Base-by-base conservation (phyloP, 2,797 vertebrate species). In the Arnoldichthys spilopterus region DNA sequence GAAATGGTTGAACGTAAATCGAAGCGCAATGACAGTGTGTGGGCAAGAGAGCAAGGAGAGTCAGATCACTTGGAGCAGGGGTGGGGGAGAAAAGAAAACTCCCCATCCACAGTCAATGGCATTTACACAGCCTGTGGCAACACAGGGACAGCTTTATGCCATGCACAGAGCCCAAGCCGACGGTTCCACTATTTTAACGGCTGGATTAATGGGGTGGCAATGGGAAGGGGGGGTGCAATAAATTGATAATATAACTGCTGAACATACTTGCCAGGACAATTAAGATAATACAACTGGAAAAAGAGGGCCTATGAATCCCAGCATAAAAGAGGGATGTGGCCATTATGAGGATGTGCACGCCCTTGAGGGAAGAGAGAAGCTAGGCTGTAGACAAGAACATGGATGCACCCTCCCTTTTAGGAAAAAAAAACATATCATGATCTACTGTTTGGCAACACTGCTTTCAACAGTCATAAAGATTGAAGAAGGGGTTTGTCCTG, bases 181-280 rank as follows among this genome's bases (percentile, higher is more conserved):
- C 86, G 89, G 92, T 92, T 92, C 91, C 91, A 87, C 86, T 89
- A 90, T 92, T 94, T 93, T 94, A 94, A 94, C 90, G 78, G 92
- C 91, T 87, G 89, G 91, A 93, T 94, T 94, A 93, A 94, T 94
- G 92, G 90, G 91, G 90, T 93, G 92, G 92, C 90, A 91, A 92
- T 88, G 91, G 45, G 64, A 3, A 12, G 43, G 15, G 30, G 47
- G 47, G 88, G 89, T 86, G 90, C 91, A 90, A 92, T 94, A 94
- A 94, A 94, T 92, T 93, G 90, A 90, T 92, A 91, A 92, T 92
- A 92, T 93, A 94, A 93, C 92, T 88, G 81, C 89, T 89, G 90
- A 93, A 94, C 92, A 92, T 91, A 93, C 92, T 94, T 92, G 89
- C 91, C 91, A 91, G 90, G 91, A 93, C 93, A 93, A 94, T 94